These are phyloP conservation scores for Anoplius nigerrimus DNA, from an alignment of 2,888 invertebrate genomes.

Conservation along the genomic window DNA sequence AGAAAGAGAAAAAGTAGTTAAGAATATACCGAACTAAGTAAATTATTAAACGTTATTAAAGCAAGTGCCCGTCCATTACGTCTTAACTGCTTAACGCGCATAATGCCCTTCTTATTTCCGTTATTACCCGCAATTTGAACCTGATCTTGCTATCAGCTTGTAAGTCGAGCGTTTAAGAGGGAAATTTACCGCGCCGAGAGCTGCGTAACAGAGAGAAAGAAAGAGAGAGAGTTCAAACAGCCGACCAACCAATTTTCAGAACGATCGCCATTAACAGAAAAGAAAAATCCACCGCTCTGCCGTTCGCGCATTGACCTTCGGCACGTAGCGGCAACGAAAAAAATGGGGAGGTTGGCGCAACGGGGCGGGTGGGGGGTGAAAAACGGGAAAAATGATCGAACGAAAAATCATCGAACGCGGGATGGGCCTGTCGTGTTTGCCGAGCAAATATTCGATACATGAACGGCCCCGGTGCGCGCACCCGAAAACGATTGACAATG, in stretches of 20 bases:
- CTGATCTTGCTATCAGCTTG: conserved; percentile 43
- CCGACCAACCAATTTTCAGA: too few relatives aligned
- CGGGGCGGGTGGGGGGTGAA: too few relatives aligned
- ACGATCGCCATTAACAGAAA: too few relatives aligned
- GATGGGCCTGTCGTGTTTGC: too few relatives aligned
- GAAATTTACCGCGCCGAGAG: conserved; percentile 33
- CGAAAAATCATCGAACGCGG: conserved; percentile 4
- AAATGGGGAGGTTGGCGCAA: too few relatives aligned
- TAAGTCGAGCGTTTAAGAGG: conserved; percentile 27
- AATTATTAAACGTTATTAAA: conserved; percentile 44
- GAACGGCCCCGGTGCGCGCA: background rate
- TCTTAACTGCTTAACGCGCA: conserved; percentile 34
- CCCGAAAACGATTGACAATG: too few relatives aligned
- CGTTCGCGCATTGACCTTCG: too few relatives aligned
- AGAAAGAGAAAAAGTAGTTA: conserved; percentile 2
- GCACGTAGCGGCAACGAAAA: too few relatives aligned
- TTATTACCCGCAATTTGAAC: conserved; percentile 53
- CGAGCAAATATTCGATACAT: too few relatives aligned
- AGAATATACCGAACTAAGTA: conserved; percentile 31
- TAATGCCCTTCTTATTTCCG: conserved; percentile 53
- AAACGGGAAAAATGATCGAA: background rate
- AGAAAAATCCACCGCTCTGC: too few relatives aligned
- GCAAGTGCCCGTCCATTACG: conserved; percentile 24
- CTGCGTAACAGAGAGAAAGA: too few relatives aligned
- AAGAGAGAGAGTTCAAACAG: too few relatives aligned